phyloP scores from a whole-genome alignment of 2,888 invertebrate species.

The Cataglyphis livida region DNA sequence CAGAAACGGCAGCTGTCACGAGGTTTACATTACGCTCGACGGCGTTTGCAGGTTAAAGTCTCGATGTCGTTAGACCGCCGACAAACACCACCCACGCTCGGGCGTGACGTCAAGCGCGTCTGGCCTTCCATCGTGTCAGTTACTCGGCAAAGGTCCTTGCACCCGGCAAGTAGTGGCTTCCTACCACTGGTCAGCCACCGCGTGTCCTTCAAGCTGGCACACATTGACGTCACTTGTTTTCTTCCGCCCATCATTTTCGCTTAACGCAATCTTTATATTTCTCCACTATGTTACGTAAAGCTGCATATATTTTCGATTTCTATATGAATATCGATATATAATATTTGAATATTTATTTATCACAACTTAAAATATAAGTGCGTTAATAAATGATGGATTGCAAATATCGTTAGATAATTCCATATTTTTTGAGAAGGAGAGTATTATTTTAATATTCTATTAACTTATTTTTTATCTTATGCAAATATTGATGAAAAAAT shows the following conservation, averaged over 20 bases:
- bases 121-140: conserved; percentile 46
- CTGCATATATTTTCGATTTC: not conserved
- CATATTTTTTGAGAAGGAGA: not conserved
- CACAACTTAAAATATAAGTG: not conserved
- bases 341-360: not conserved
- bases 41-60: conserved; percentile 63
- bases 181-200: not conserved
- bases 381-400: not conserved
- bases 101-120: conserved; percentile 18
- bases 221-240: not conserved
- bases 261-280: not conserved
- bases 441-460: conserved; percentile 12
- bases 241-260: not conserved
- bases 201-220: not conserved
- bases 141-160: conserved; percentile 28
- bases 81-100: conserved; percentile 60
- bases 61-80: conserved; percentile 60
- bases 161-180: conserved; percentile 33
- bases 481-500: not conserved
- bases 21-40: conserved; percentile 61
- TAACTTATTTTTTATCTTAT: not conserved
- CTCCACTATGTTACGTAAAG: not conserved
- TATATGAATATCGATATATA: not conserved
- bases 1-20: conserved; percentile 25
- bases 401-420: not conserved